Conservation (phyloP, 2,113 vertebrate genomes). For the Rhinopomastus cyanomelas region DNA sequence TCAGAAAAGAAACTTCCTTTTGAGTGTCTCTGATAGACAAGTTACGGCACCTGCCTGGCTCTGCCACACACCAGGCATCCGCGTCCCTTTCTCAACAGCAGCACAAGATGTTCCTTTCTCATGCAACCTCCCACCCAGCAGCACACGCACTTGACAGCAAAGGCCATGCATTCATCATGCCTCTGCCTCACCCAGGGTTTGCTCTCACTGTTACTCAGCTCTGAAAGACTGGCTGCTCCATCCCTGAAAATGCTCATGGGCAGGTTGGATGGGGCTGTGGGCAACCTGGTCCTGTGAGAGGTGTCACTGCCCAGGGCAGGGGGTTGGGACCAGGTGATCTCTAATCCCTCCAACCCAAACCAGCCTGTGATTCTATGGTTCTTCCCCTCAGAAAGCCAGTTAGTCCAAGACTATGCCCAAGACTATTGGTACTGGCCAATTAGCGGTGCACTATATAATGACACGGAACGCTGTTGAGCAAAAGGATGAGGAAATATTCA, state of each 20-base stretch:
- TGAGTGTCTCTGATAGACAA: not conserved
- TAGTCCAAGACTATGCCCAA: not conserved
- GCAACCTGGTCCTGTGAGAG: too few species aligned
- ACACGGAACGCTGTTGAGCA: not conserved
- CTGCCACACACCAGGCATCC: not conserved
- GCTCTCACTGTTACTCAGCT: not conserved
- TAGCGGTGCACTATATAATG: not conserved
- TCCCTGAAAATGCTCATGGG: too few species aligned
- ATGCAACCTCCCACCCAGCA: conserved; percentile 51
- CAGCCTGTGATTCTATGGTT: not conserved
- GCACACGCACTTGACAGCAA: conserved; percentile 5
- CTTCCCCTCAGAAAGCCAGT: not conserved
- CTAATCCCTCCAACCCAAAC: too few species aligned
- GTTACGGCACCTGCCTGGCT: conserved; percentile 13
- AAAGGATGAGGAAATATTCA: not conserved
- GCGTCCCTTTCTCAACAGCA: conserved; percentile 23
- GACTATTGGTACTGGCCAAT: not conserved
- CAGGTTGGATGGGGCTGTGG: too few species aligned
- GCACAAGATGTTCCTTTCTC: conserved; percentile 42
- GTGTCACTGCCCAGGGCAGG: too few species aligned
- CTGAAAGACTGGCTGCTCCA: not conserved
- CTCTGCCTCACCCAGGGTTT: conserved; percentile 21
- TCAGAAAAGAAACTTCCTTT: not conserved
- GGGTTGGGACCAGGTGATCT: too few species aligned
- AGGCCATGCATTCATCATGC: not conserved